Conservation (phyloP, 1,140 invertebrate genomes). For the Sminthurides bifidus region DNA sequence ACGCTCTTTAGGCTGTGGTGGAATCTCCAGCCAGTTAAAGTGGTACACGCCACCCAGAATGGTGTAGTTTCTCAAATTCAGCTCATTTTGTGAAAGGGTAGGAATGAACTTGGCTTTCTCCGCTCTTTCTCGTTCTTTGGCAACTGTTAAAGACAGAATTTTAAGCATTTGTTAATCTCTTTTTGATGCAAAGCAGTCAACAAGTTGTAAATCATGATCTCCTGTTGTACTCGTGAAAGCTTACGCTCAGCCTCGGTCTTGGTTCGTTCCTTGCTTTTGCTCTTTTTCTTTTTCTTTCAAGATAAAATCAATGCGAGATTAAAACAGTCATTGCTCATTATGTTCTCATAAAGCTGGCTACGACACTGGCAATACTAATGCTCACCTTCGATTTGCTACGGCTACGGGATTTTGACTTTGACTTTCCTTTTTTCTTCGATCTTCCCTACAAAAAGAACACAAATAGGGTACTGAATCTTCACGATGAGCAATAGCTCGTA, state of each 20-base stretch:
- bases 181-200: background rate
- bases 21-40: slow-evolving; percentile 21
- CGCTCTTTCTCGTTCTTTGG: slow-evolving; percentile 26
- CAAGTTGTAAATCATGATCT: background rate
- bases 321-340: no score
- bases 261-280: slow-evolving; percentile 18
- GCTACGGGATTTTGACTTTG: background rate
- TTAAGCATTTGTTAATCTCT: slow-evolving; percentile 1
- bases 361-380: no score
- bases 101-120: slow-evolving; percentile 28
- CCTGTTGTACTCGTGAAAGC: background rate
- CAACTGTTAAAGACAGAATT: slow-evolving; percentile 14
- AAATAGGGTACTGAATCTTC: no score
- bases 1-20: slow-evolving; percentile 20
- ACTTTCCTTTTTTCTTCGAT: background rate
- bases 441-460: no score
- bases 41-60: slow-evolving; percentile 26
- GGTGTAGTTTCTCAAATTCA: slow-evolving; percentile 23
- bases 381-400: slow-evolving; percentile 10
- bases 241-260: slow-evolving; percentile 31
- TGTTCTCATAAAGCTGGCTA: no score
- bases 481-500: no score
- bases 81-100: slow-evolving; percentile 11
- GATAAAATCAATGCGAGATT: no score
- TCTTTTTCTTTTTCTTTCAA: slow-evolving; percentile 13